Evolutionary conservation across 35 echinoderm and acorn worm genomes (phyloP), one percentile per base, ranked within the genome.

Genomic region (Apostichopus parvimensis): DNA sequence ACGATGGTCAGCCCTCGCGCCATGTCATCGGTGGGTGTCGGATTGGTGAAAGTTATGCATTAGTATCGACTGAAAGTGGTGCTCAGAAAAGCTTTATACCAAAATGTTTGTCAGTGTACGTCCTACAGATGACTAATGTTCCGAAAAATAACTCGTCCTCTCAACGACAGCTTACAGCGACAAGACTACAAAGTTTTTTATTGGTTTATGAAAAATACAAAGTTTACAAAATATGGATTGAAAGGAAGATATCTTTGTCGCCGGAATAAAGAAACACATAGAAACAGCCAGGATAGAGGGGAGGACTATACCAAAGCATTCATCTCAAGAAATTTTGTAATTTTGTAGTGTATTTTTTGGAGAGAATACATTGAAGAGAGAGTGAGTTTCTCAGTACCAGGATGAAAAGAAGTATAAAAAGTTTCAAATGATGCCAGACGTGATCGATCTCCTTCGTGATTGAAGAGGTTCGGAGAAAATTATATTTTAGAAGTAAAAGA

Each of bases 241-340:
- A 75, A 22, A 75, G 11, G 2, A 61, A 61, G 58, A 75, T 7
- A 6, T 7, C 14, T 75, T 20, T 75, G 71, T 75, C 71, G 14
- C 2, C n/a, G 71, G 0, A 75, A 14, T 6, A 75, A 7, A 14
- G 11, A 75, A n/a, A 75, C 20, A 75, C 7, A 73, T 6, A 73
- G 71, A 8, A 60, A 4, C 15, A 18, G 21, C n/a, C 71, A 75
- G 13, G 17, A 75, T 18, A 18, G 71, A 75, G 18, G 71, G 71
- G 13, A 75, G 71, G 71, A 75, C 14, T 75, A 75, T 75, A 75
- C 71, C 71, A 75, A 75, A 75, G 71, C 71, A 20, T 75, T 75
- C n/a, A 75, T 75, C 17, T n/a, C n/a, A 6, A 22, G n/a, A 18
- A 75, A n/a, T 18, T 75, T 75, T 75, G 71, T 75, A 75, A 75